Evolutionary conservation across 2,888 invertebrate genomes (phyloP), one percentile per base, ranked within the genome.

Genomic region (Ormyrus labotus): DNA sequence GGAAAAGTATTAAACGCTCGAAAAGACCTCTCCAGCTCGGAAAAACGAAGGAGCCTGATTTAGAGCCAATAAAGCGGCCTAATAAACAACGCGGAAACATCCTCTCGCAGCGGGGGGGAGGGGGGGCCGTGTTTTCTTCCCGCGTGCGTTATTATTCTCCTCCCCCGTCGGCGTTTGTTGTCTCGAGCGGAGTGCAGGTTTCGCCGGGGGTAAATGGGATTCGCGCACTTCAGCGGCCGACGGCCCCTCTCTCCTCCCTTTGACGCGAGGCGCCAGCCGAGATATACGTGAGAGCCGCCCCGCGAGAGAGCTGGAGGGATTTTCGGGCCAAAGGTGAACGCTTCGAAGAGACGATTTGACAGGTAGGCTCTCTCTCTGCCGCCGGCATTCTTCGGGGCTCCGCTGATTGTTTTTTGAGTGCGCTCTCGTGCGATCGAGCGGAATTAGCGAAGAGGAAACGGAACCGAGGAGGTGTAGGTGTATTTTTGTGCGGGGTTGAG

Each of bases 181-280:
- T 83, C 77, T 82, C 73, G 73, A 34, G 61, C 55, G 68, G 74
- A 74, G 78, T 78, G 73, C 70, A 69, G 34, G 19, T 1, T 19
- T 19, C 34, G 64, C 64, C 34, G 47, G 71, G 71, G 65, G 69
- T 78, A 84, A 84, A 81, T 81, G 80, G 80, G 81, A 84, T 82
- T 83, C 60, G 60, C 75, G 61, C 69, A 73, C 77, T 78, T 70
- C 55, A 73, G 57, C 73, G 67, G 78, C 50, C 81, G 63, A 69
- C 63, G 77, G 77, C 69, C 81, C 57, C 13, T 53, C 51, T 51
- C 65, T 13, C 45, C 45, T n/a, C 47, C 9, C 8, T 13, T 13
- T 9, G 53, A 57, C 11, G 51, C n/a, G 13, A 45, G 63, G 34
- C 5, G 45, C 45, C 34, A 10, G 10, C 34, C 63, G 34, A 63